Evolutionary conservation across 2,888 invertebrate genomes (phyloP), one percentile per base, ranked within the genome.

Genomic region (Euzophera pinguis): DNA sequence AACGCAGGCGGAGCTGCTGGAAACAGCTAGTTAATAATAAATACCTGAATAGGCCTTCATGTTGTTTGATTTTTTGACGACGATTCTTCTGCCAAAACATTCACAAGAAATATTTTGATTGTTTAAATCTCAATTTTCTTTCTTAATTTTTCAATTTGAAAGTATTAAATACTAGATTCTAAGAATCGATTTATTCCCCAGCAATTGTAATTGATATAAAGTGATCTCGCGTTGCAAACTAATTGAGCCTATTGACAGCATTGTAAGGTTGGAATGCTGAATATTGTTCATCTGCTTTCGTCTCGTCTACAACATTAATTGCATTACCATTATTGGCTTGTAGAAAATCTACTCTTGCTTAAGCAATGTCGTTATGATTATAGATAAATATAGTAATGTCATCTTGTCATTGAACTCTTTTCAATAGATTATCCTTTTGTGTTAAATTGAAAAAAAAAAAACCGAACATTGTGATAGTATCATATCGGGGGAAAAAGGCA

Each of bases 171-270:
- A 13, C 12, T 35, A 34, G 10, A 22, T 63, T 53, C 57, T 47
- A 51, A 57, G 62, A 64, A 62, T 56, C 55, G 58, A 55, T 55
- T 54, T 51, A 51, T 51, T 39, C 5, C 27, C 13, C 22, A 42
- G 47, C 53, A 53, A 57, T 60, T 51, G 57, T 61, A 60, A 64
- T 59, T 64, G 62, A 53, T 58, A 55, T 54, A 51, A 56, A 62
- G 59, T 58, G 60, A 56, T 61, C 55, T 57, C 54, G 51, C 55
- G 52, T 54, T 54, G 52, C 51, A 53, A 45, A 32, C 47, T 60
- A 62, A 62, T 64, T 64, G 59, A 58, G 57, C 54, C 61, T 62
- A 64, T 62, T 64, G 50, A 54, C 53, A 53, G 47, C 54, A 52
- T 52, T 54, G 53, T 50, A 13, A 47, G 51, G 55, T 53, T 45